Evolutionary conservation across 2,888 invertebrate species (phyloP), one percentile per base, ranked within the genome.

Genomic region (Spilarctia lutea): DNA sequence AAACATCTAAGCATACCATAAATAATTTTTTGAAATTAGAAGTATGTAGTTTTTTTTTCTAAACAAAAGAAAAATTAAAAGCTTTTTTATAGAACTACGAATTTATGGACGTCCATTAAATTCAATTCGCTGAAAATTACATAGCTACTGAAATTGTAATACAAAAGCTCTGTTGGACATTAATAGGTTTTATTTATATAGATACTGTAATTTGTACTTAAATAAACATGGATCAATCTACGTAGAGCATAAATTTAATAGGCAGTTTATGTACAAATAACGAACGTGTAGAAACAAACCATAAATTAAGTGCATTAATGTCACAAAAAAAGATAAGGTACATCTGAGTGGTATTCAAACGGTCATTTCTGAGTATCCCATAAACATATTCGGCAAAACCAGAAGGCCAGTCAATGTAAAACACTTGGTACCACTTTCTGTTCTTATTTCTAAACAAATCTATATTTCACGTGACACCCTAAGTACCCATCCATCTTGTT

Each of bases 221-320:
- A 56, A 69, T 6, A 20, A 42, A 42, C 2, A 69, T 35, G 24
- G 24, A 11, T 30, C n/a, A 52, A 69, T 52, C 20, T 69, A n/a
- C 24, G 20, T 27, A 20, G 18, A 48, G 30, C 56, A 30, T 69
- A 56, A 56, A 69, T 69, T 69, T 56, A 35, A 35, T 35, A 33
- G 56, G 24, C 33, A 33, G 39, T 42, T 60, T 27, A 60, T 27
- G 60, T 60, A 60, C n/a, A 16, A 39, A 24, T 48, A 48, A 48
- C 48, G 48, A 48, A 13, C 24, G 8, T 30, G 68, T 45, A 69
- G 24, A 56, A 33, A 69, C 24, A 69, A 33, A 69, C 24, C 24
- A 35, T 69, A 35, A 69, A 56, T 56, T 24, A 20, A 35, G 35
- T 35, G 45, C 56, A 45, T 69, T 56, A 69, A 69, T 69, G 69